phyloP scores from a whole-genome alignment of 2,888 invertebrate genomes.

The Agonopterix arenella region DNA sequence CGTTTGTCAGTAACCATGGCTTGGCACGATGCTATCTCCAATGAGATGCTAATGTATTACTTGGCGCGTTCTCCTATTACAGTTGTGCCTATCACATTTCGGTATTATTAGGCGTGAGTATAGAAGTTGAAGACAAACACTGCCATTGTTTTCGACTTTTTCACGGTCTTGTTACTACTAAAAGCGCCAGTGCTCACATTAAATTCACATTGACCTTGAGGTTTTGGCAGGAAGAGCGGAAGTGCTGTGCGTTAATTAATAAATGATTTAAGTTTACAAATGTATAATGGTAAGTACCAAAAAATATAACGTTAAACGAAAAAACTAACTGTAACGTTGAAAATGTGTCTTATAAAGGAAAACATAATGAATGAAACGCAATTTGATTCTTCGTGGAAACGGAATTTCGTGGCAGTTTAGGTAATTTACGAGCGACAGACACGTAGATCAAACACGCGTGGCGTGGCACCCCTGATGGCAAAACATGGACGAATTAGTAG shows the following conservation, averaged over 20 bases:
- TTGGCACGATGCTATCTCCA: constrained; percentile 54
- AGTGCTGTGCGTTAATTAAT: not conserved
- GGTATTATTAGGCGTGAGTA: constrained; percentile 41
- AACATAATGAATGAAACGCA: constrained; percentile 9
- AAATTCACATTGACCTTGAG: constrained; percentile 31
- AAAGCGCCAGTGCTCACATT: constrained; percentile 19
- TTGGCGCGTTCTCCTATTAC: constrained; percentile 54
- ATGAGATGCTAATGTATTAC: constrained; percentile 69
- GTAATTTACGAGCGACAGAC: constrained; percentile 20
- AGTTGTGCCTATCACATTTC: constrained; percentile 51
- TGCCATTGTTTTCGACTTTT: constrained; percentile 30
- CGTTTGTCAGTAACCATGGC: constrained; percentile 32
- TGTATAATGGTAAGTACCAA: no score
- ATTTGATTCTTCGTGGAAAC: constrained; percentile 19
- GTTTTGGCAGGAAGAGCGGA: constrained; percentile 24
- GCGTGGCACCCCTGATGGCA: constrained; percentile 31
- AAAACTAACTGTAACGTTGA: not conserved
- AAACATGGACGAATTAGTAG: constrained; percentile 24
- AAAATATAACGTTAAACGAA: no score
- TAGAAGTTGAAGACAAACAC: constrained; percentile 18
- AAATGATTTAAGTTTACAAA: no score
- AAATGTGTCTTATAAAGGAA: not conserved
- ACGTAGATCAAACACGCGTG: constrained; percentile 17
- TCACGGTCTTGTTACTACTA: constrained; percentile 36
- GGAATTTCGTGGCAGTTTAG: constrained; percentile 20